Evolutionary conservation across 2,797 vertebrate genomes (phyloP).

Genomic region (Yasuhikotakia modesta): DNA sequence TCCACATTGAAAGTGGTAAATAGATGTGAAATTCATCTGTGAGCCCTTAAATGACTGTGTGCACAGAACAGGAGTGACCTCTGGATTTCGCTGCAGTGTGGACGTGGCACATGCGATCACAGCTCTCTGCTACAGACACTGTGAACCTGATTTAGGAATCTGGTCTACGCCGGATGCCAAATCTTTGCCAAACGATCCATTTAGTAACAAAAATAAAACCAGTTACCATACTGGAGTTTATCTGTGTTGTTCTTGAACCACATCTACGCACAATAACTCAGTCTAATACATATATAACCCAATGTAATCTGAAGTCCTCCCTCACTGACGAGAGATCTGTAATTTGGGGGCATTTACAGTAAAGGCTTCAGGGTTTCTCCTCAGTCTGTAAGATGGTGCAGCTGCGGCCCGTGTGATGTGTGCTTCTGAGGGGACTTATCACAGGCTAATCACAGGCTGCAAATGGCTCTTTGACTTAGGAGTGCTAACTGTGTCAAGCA

Average conservation of each 20-base stretch:
- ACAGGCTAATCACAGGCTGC: slow-evolving; percentile 66
- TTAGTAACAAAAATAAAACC: background rate
- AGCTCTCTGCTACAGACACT: background rate
- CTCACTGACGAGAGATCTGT: slow-evolving; percentile 5
- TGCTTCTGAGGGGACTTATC: slow-evolving; percentile 63
- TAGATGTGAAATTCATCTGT: slow-evolving; percentile 57
- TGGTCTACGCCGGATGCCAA: background rate
- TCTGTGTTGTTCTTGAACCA: background rate
- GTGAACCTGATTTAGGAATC: background rate
- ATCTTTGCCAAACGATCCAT: background rate
- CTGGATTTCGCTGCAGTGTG: background rate
- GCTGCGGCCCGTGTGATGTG: slow-evolving; percentile 53
- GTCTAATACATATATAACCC: background rate
- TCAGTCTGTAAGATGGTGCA: slow-evolving; percentile 20
- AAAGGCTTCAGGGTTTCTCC: slow-evolving; percentile 19
- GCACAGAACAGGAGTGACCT: background rate
- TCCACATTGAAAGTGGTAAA: no score
- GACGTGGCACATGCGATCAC: background rate
- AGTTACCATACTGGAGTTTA: background rate
- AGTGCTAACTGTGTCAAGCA: slow-evolving; percentile 59
- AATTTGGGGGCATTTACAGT: slow-evolving; percentile 40
- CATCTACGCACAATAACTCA: background rate
- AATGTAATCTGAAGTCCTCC: background rate
- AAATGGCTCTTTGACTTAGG: slow-evolving; percentile 60
- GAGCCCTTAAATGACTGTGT: slow-evolving; percentile 25